Percentiles rank a stretch among this genome's conserved stretches.
phyloP scores from a whole-genome alignment of 2,888 invertebrate genomes.

The Conops quadrifasciatus region DNA sequence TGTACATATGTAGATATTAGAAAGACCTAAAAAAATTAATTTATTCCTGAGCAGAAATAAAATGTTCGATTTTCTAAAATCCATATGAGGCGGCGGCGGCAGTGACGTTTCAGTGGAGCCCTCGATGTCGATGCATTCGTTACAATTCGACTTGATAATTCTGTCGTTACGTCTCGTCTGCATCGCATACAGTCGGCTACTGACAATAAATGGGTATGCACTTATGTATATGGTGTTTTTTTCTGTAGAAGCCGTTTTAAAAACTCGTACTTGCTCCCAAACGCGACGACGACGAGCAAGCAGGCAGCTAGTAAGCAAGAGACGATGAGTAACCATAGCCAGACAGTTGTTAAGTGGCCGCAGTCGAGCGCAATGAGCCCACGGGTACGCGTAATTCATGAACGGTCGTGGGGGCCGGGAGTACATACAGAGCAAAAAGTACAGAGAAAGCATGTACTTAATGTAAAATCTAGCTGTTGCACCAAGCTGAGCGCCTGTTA shows the following conservation, averaged over 20 bases:
- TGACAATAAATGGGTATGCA: background rate
- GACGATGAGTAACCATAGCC: background rate
- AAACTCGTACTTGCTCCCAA: slow-evolving; percentile 29
- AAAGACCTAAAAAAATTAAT: too few relatives aligned
- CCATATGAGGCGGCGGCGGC: too few relatives aligned
- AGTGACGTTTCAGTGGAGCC: too few relatives aligned
- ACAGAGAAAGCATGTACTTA: slow-evolving; percentile 52
- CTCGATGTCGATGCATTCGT: too few relatives aligned
- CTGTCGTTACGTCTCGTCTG: background rate
- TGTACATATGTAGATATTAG: too few relatives aligned
- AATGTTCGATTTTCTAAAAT: too few relatives aligned
- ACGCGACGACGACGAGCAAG: slow-evolving; percentile 10
- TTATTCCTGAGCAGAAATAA: too few relatives aligned
- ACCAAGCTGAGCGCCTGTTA: slow-evolving; percentile 61
- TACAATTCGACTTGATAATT: background rate
- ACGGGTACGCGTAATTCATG: slow-evolving; percentile 46
- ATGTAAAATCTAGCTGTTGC: slow-evolving; percentile 59
- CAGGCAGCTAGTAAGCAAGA: background rate
- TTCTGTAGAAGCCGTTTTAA: slow-evolving; percentile 36
- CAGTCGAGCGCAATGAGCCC: slow-evolving; percentile 52
- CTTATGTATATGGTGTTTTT: background rate
- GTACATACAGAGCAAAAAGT: slow-evolving; percentile 25
- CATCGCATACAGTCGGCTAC: slow-evolving; percentile 16
- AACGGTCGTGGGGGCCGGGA: background rate
- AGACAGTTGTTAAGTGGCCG: slow-evolving; percentile 13